Base-by-base conservation (phyloP, 2,113 vertebrate genomes). In the Condylura cristata region DNA sequence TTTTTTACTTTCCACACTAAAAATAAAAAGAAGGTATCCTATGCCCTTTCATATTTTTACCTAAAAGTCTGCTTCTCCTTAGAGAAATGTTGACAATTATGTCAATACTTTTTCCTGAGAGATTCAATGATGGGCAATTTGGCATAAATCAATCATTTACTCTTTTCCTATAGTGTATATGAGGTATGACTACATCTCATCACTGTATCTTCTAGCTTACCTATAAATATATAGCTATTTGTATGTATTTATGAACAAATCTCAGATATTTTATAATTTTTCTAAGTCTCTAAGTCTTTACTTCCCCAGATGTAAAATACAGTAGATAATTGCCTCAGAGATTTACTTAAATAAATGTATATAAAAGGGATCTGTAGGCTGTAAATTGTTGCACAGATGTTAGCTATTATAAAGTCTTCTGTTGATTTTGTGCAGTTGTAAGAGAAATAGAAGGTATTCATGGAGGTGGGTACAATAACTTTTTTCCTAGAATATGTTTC, bases 1-100 rank as follows among this genome's bases (percentile, higher is more conserved):
- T 58, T 68, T 92, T 76, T 83, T 30, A 1, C 12, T 90, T 95
- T 56, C 44, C 34, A 93, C 82, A 14, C 7, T 94, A 83, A 83
- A 93, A 76, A 20, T 66, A 41, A 79, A 93, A 86, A 48, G 16
- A 58, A 89, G 6, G 1, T 80, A 71, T 41, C 41, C 5, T 41
- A 4, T 68, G 28, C 4, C 86, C 5, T 70, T 11, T 65, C 28
- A 28, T n/a, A n/a, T 32, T 78, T 51, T 71, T 75, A 26, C 13
- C 5, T 68, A 44, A 65, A 41, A 78, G 10, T 58, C 28, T 85
- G 32, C 24, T 39, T 58, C 44, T 13, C 10, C 1, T 48, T 44
- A n/a, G 5, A 78, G 48, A 89, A 84, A 56, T 65, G 20, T 72
- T 89, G 41, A 63, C 6, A 26, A 3, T 60, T 30, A 72, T n/a